These are phyloP conservation scores for Drosophila erecta DNA, from an alignment of 1,140 invertebrate genomes.

Conservation along the genomic window DNA sequence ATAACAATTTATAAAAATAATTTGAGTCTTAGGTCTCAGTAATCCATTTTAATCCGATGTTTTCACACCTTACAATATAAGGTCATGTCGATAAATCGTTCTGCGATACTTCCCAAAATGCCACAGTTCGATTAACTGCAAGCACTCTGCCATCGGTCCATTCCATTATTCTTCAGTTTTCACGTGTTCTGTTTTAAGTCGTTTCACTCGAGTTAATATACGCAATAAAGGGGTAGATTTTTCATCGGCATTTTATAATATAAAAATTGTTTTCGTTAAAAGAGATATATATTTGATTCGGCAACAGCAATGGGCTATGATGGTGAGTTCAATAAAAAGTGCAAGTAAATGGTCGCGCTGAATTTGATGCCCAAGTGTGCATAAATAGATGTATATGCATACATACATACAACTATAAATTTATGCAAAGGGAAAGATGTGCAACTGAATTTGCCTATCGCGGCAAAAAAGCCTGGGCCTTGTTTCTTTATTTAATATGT, in stretches of 20 bases:
- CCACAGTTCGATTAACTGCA: constrained; percentile 6
- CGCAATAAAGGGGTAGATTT: constrained; percentile 67
- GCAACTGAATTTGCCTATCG: background rate
- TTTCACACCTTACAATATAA: background rate
- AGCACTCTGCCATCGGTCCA: constrained; percentile 37
- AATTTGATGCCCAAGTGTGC: constrained; percentile 6
- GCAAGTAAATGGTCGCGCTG: background rate
- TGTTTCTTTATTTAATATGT: no score
- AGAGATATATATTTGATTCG: constrained; percentile 25
- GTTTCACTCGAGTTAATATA: constrained; percentile 63
- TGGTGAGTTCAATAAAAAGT: constrained; percentile 43
- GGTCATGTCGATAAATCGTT: constrained; percentile 24
- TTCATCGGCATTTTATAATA: constrained; percentile 65
- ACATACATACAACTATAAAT: constrained; percentile 24
- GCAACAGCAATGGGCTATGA: constrained; percentile 65
- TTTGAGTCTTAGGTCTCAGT: no score
- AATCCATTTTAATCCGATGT: no score
- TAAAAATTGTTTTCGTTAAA: constrained; percentile 53
- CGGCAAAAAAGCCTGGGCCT: background rate
- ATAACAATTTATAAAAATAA: no score
- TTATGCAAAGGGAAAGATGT: constrained; percentile 8
- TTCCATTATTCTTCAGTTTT: constrained; percentile 45
- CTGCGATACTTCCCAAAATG: background rate
- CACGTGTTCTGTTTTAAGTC: constrained; percentile 75
- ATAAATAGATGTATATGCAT: constrained; percentile 21